A percentile compares a stretch with the other conserved stretches of the same genome.
Evolutionary conservation across 2,113 vertebrate genomes (phyloP).

Genomic region (Rhodinocichla rosea): DNA sequence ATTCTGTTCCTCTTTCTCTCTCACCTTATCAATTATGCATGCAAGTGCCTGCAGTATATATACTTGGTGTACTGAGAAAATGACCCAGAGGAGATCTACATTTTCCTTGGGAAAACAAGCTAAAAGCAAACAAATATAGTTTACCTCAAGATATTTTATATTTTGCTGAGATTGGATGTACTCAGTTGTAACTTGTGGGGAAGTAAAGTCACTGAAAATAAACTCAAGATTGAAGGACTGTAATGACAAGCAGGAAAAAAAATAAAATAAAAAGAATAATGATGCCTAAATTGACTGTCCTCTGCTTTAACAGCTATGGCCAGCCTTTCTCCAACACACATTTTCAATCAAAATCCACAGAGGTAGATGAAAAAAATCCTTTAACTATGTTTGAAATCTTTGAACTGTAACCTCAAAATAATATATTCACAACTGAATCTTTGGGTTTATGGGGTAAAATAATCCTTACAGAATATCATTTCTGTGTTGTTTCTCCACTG

Average conservation of each 20-base stretch:
- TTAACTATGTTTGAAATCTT: conserved; percentile 6
- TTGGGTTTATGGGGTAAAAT: neutral
- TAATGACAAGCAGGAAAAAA: neutral
- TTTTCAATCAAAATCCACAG: conserved; percentile 19
- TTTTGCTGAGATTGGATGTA: neutral
- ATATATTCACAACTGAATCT: neutral
- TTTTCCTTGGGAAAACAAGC: neutral
- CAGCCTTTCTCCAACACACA: neutral
- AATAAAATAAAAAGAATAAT: neutral
- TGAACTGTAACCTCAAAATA: conserved; percentile 23
- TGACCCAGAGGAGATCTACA: neutral
- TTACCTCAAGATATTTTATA: neutral
- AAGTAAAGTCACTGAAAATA: neutral
- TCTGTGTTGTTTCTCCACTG: neutral
- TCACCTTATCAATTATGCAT: conserved; percentile 19
- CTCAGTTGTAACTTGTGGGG: neutral
- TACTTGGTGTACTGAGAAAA: neutral
- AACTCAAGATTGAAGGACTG: neutral
- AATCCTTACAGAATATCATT: neutral
- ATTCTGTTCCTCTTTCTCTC: neutral
- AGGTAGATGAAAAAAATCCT: conserved; percentile 11
- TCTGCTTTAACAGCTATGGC: neutral
- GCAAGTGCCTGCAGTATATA: neutral
- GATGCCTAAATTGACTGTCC: neutral
- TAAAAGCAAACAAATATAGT: neutral